phyloP scores from a whole-genome alignment of 2,797 vertebrate species.

The Sebastes taczanowskii region DNA sequence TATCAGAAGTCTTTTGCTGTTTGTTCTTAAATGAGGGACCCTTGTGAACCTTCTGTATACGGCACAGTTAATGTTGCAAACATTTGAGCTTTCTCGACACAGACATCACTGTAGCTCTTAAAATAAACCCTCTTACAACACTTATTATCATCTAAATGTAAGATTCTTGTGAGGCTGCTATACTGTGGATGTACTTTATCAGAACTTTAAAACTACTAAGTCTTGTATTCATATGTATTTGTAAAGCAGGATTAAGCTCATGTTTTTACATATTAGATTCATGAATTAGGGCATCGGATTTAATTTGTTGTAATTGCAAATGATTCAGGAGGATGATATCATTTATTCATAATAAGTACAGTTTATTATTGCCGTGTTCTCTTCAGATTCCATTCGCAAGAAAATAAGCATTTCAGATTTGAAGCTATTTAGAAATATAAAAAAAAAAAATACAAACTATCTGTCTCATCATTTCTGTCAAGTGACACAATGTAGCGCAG shows the following conservation, averaged over 20 bases:
- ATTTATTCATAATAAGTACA: neutral
- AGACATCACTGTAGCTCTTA: neutral
- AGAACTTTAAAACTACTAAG: neutral
- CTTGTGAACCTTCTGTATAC: neutral
- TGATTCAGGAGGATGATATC: neutral
- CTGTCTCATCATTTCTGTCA: conserved; percentile 14
- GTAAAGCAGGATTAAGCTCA: neutral
- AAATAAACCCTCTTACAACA: conserved; percentile 1
- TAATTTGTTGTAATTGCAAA: neutral
- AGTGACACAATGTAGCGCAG: neutral
- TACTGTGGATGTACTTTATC: neutral
- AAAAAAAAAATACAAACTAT: neutral
- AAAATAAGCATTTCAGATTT: conserved; percentile 1
- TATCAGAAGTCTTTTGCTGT: conserved; percentile 9
- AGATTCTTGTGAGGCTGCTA: neutral
- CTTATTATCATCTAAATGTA: neutral
- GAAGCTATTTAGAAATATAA: neutral
- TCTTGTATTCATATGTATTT: neutral
- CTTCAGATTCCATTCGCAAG: neutral
- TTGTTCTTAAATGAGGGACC: conserved; percentile 19
- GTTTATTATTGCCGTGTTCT: neutral
- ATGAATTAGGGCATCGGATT: neutral
- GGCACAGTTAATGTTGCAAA: neutral
- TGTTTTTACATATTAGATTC: neutral
- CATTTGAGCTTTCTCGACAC: neutral